Base-by-base conservation (phyloP, 2,888 invertebrate genomes). In the Melieria crassipennis region DNA sequence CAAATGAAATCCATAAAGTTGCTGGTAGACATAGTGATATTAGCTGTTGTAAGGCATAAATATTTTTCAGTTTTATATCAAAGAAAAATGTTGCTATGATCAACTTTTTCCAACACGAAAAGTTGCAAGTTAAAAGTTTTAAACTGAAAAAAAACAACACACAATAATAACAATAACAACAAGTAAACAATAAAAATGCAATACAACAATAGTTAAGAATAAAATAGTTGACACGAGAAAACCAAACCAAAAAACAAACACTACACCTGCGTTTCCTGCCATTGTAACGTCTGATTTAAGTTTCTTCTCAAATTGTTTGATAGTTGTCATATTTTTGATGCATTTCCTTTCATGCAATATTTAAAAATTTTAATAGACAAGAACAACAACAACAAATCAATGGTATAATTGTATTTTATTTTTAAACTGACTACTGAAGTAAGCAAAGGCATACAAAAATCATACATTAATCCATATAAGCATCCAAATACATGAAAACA, bases 21-120 rank as follows among this genome's bases (percentile, higher is more conserved):
- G 60, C 63, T 64, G 57, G 67, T 73, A 73, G 73, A 68, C 70
- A 67, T 73, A 73, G 73, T 73, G 73, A 73, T 73, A 70, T 55
- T 73, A 73, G 73, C 55, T 63, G 43, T 45, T 56, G 48, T 69
- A 57, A 46, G 56, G 30, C 30, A 30, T 48, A 61, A 68, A 57
- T 56, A 58, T 66, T 73, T 62, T 62, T 69, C 9, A 62, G 60
- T 62, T 62, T 60, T 55, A 56, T 56, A 69, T 46, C 46, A 60
- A 13, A 57, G 47, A 47, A n/a, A 55, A 43, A 57, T 50, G 30
- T 43, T 43, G 30, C n/a, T 45, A 57, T 3, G 58, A 47, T n/a
- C 30, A 30, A 30, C 30, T 30, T 30, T 30, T 30, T 30, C 30
- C 11, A 63, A 45, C 7, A 67, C 4, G 2, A 47, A 57, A 57